These are phyloP conservation scores for Graphium colonna DNA, from an alignment of 2,888 invertebrate genomes.

Conservation along the genomic window DNA sequence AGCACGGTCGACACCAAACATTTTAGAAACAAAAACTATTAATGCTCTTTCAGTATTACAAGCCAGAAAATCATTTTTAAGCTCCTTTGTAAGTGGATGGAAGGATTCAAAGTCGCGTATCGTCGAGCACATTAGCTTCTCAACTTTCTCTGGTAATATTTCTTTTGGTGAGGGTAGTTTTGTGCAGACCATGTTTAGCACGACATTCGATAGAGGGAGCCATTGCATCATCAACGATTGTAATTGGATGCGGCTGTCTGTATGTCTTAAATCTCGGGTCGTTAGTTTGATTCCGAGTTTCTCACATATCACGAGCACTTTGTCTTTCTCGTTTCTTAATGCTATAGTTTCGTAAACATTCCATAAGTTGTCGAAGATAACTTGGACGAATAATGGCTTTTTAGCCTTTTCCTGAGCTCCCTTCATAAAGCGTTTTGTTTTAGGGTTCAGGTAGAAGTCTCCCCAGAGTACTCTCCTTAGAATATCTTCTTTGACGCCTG, in stretches of 20 bases:
- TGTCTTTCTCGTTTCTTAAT: conserved; percentile 87
- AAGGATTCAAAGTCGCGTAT: conserved; percentile 84
- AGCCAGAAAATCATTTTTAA: conserved; percentile 84
- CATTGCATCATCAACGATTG: conserved; percentile 92
- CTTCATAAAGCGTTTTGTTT: conserved; percentile 89
- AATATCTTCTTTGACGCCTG: conserved; percentile 85
- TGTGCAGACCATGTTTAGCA: conserved; percentile 90
- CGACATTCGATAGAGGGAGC: conserved; percentile 91
- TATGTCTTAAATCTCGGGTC: conserved; percentile 87
- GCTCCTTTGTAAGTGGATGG: conserved; percentile 83
- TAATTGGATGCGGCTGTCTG: conserved; percentile 88
- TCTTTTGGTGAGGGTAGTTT: conserved; percentile 91
- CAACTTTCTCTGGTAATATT: conserved; percentile 87
- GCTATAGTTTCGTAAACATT: conserved; percentile 91
- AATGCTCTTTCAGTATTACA: conserved; percentile 85
- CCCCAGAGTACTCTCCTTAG: conserved; percentile 94
- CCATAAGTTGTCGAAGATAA: conserved; percentile 95
- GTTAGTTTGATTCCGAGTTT: conserved; percentile 88
- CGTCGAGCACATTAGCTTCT: conserved; percentile 89
- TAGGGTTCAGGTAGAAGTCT: conserved; percentile 92
- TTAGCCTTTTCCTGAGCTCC: conserved; percentile 96
- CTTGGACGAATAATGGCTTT: conserved; percentile 94
- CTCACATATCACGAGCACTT: conserved; percentile 84
- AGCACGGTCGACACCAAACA: conserved; percentile 90
- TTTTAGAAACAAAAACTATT: conserved; percentile 92